A percentile compares a stretch with the other conserved stretches of the same genome.
Conservation (phyloP, 2,888 invertebrate genomes). For the Prosapia bicincta region DNA sequence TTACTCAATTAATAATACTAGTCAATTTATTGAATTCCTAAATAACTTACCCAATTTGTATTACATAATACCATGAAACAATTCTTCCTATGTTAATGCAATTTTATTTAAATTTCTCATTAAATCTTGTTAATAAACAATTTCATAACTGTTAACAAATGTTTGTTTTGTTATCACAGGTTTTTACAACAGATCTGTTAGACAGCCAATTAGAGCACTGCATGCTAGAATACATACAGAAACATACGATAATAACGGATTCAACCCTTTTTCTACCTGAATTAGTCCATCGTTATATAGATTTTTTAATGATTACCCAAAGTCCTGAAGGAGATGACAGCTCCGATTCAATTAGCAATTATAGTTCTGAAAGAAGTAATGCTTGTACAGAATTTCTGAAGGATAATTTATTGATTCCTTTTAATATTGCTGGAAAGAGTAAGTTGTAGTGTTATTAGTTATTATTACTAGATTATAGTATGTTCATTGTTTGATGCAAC, state of each 20-base stretch:
- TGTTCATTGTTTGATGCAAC: too few species aligned
- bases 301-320: slow-evolving; percentile 36
- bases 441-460: too few species aligned
- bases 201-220: slow-evolving; percentile 38
- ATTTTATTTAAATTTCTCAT: too few species aligned
- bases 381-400: slow-evolving; percentile 32
- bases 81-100: too few species aligned
- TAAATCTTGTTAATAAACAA: too few species aligned
- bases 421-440: slow-evolving; percentile 25
- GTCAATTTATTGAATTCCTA: too few species aligned
- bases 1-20: too few species aligned
- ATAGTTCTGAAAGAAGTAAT: slow-evolving; percentile 26
- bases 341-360: slow-evolving; percentile 20
- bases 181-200: slow-evolving; percentile 41
- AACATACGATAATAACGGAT: slow-evolving; percentile 24
- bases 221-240: slow-evolving; percentile 32
- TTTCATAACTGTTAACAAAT: too few species aligned
- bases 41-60: too few species aligned
- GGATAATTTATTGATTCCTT: slow-evolving; percentile 20
- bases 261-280: slow-evolving; percentile 37
- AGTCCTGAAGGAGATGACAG: slow-evolving; percentile 33
- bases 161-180: slow-evolving; percentile 39
- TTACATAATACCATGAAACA: too few species aligned
- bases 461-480: too few species aligned
- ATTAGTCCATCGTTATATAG: slow-evolving; percentile 41